These are phyloP conservation scores for Eupithecia vulgata DNA, from an alignment of 2,888 invertebrate genomes.

Conservation along the genomic window DNA sequence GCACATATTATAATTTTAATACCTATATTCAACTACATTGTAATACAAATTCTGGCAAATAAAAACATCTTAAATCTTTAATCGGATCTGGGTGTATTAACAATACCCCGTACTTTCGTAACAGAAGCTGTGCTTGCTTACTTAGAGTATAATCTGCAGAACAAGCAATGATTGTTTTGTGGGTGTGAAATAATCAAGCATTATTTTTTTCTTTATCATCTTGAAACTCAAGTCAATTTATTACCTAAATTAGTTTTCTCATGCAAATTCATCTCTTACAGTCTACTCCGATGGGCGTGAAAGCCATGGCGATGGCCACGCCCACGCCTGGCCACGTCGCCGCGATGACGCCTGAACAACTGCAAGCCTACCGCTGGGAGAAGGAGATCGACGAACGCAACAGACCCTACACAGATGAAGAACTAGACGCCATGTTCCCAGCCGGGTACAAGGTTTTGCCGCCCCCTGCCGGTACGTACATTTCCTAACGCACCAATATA, in stretches of 20 bases:
- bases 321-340: conserved; percentile 98
- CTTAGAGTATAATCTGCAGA: no score
- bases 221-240: background rate
- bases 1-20: no score
- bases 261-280: conserved; percentile 40
- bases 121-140: background rate
- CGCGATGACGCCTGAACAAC: conserved; percentile 99
- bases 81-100: no score
- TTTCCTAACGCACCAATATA: conserved; percentile 22
- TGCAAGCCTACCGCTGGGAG: conserved; percentile 99
- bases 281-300: conserved; percentile 94
- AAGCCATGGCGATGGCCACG: conserved; percentile 99
- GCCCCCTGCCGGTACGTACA: conserved; percentile 92
- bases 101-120: background rate
- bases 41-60: no score
- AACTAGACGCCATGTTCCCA: conserved; percentile 98
- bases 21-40: no score
- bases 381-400: conserved; percentile 99
- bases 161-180: no score
- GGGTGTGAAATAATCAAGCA: background rate
- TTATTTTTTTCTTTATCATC: conserved; percentile 24
- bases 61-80: no score
- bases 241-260: background rate
- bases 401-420: conserved; percentile 97
- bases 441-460: conserved; percentile 98